Evolutionary conservation across 2,888 invertebrate genomes (phyloP), one percentile per base, ranked within the genome.

Genomic region (Blastobasis lacticolella): DNA sequence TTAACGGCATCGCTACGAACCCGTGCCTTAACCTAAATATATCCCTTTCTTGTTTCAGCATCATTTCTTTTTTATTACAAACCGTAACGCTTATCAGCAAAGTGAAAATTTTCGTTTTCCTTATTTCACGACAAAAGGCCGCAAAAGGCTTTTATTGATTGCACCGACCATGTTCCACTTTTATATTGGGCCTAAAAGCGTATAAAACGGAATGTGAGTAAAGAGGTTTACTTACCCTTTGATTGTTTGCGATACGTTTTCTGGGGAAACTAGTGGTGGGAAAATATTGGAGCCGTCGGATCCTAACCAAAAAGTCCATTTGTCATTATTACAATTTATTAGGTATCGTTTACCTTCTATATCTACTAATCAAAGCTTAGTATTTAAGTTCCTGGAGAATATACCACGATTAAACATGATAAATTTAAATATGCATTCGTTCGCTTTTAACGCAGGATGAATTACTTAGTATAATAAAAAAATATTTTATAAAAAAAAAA

Each of bases 181-280:
- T 73, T 67, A 69, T 70, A 70, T 72, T 62, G 64, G 58, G 61
- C 66, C 70, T 73, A 66, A 74, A 73, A 70, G 69, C 71, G 62
- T 69, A 73, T 75, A 70, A 72, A 74, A 69, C 60, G 68, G 64
- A 73, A 72, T 73, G 75, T 74, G 69, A 67, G 70, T 71, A 75
- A 77, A 78, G 63, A 73, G 75, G 73, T 76, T 78, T 76, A 64
- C 71, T 72, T 70, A 71, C 66, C 72, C 73, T 77, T 78, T 80
- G 78, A 79, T 80, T 79, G 75, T 75, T 75, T 75, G 74, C 72
- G 66, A 75, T 77, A 76, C 65, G 63, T 71, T 68, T 61, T 58
- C 61, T 58, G 37, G 54, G 60, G 62, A 66, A 67, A 60, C 57
- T 66, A 63, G 57, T 51, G 54, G 57, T 51, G 49, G 49, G 55